A percentile compares a stretch with the other conserved stretches of the same genome.
These are phyloP conservation scores for Drosophila nr. perissopoda DNA, from an alignment of 2,888 invertebrate species.

Conservation along the genomic window DNA sequence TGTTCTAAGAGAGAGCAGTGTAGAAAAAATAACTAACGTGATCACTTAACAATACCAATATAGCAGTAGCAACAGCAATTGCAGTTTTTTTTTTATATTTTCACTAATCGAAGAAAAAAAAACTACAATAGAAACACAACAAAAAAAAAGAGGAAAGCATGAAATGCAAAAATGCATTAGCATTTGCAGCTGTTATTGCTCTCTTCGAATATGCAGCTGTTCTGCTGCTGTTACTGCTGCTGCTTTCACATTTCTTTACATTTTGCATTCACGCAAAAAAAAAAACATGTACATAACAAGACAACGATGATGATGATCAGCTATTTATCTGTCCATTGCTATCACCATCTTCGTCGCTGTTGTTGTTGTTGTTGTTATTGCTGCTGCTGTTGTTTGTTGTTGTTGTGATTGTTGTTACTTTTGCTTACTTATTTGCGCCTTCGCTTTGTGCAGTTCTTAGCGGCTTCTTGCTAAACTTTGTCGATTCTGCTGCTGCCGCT, in stretches of 20 bases:
- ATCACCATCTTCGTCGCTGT: slow-evolving; percentile 27
- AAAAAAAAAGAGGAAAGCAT: slow-evolving; percentile 13
- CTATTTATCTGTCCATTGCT: slow-evolving; percentile 23
- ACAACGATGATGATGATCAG: slow-evolving; percentile 22
- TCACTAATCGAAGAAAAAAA: slow-evolving; percentile 34
- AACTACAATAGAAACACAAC: slow-evolving; percentile 1
- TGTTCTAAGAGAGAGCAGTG: slow-evolving; percentile 5
- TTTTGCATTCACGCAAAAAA: slow-evolving; percentile 41
- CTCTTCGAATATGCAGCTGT: slow-evolving; percentile 27
- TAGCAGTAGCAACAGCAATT: slow-evolving; percentile 20
- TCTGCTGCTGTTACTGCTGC: slow-evolving; percentile 16
- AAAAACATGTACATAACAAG: slow-evolving; percentile 27
- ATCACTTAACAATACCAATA: slow-evolving; percentile 20
- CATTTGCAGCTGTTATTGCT: slow-evolving; percentile 17
- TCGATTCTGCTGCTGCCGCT: slow-evolving; percentile 20
- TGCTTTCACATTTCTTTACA: slow-evolving; percentile 34
- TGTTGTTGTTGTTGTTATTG: slow-evolving; percentile 20
- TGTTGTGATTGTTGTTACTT: slow-evolving; percentile 31
- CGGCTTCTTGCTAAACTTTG: slow-evolving; percentile 27
- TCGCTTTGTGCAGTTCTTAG: slow-evolving; percentile 61
- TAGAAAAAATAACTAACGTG: slow-evolving; percentile 11
- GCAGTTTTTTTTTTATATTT: slow-evolving; percentile 21
- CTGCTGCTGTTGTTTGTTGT: slow-evolving; percentile 11
- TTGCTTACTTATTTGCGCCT: slow-evolving; percentile 76
- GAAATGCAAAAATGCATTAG: slow-evolving; percentile 8